Conservation (phyloP, 1,140 invertebrate species). For the Dryas iulia region DNA sequence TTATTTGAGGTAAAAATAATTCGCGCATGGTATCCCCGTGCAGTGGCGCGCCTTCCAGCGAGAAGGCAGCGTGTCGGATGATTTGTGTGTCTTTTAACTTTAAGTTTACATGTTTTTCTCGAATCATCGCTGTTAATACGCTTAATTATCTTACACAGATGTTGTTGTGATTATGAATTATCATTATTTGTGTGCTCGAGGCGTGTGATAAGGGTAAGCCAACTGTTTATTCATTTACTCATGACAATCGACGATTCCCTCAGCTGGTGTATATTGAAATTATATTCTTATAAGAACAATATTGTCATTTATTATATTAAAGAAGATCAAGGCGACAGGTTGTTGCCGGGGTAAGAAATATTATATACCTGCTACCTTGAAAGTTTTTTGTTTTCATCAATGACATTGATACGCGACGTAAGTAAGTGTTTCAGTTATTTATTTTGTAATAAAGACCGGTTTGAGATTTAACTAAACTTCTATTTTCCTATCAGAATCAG, state of each 20-base stretch:
- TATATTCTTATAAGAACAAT: conserved; percentile 45
- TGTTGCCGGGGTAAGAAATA: conserved; percentile 3
- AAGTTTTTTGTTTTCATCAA: conserved; percentile 33
- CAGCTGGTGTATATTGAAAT: conserved; percentile 46
- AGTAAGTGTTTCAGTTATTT: conserved; percentile 30
- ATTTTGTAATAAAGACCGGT: conserved; percentile 32
- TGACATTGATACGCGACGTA: conserved; percentile 30
- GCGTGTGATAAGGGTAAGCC: conserved; percentile 72
- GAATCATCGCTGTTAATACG: conserved; percentile 50
- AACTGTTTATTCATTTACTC: conserved; percentile 47
- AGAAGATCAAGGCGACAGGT: not conserved
- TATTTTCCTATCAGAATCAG: conserved; percentile 26
- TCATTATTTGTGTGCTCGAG: conserved; percentile 56
- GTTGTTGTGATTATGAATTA: conserved; percentile 75
- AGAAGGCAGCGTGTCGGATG: conserved; percentile 46
- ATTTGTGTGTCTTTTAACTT: conserved; percentile 58
- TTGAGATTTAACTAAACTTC: conserved; percentile 24
- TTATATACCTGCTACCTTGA: not conserved
- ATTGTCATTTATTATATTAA: conserved; percentile 22
- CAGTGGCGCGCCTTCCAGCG: conserved; percentile 62
- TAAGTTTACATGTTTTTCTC: conserved; percentile 70
- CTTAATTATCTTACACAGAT: conserved; percentile 50
- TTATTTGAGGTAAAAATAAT: conserved; percentile 39
- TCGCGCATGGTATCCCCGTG: conserved; percentile 54
- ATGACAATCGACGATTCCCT: conserved; percentile 46